Conservation (phyloP, 1,140 invertebrate genomes). For the Orussus abietinus region DNA sequence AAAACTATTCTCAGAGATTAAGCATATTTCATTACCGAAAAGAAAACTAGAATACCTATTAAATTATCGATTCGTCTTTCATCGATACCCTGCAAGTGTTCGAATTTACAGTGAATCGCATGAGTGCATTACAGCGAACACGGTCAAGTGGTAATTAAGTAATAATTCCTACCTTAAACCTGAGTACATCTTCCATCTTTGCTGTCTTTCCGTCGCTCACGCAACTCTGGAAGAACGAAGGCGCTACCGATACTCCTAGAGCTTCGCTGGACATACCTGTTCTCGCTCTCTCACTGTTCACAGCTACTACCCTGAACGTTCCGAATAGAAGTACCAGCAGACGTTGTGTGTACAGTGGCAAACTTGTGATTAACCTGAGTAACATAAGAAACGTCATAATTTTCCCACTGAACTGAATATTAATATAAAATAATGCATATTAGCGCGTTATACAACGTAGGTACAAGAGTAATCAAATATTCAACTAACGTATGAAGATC, state of each 20-base stretch:
- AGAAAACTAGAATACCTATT: too few relatives aligned
- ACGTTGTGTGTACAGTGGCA: slow-evolving; percentile 87
- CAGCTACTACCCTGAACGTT: slow-evolving; percentile 94
- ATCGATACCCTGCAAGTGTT: too few relatives aligned
- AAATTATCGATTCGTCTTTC: too few relatives aligned
- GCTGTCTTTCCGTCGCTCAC: slow-evolving; percentile 90
- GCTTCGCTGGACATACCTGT: slow-evolving; percentile 97
- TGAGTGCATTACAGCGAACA: too few relatives aligned
- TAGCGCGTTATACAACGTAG: too few relatives aligned
- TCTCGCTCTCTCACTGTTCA: slow-evolving; percentile 81
- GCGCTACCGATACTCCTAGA: slow-evolving; percentile 90
- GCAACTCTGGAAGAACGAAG: slow-evolving; percentile 97
- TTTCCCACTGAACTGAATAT: too few relatives aligned
- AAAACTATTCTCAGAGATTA: too few relatives aligned
- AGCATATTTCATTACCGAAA: too few relatives aligned
- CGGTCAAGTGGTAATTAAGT: not conserved
- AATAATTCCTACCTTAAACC: slow-evolving; percentile 73
- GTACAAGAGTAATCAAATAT: too few relatives aligned
- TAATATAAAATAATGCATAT: too few relatives aligned
- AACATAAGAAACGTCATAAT: slow-evolving; percentile 35
- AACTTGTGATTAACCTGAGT: slow-evolving; percentile 79
- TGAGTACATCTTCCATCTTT: slow-evolving; percentile 90
- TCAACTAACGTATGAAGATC: too few relatives aligned
- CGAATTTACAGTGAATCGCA: too few relatives aligned
- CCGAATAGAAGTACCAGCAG: slow-evolving; percentile 93